Evolutionary conservation across 2,113 vertebrate species (phyloP).

Genomic region (Etia nguti): DNA sequence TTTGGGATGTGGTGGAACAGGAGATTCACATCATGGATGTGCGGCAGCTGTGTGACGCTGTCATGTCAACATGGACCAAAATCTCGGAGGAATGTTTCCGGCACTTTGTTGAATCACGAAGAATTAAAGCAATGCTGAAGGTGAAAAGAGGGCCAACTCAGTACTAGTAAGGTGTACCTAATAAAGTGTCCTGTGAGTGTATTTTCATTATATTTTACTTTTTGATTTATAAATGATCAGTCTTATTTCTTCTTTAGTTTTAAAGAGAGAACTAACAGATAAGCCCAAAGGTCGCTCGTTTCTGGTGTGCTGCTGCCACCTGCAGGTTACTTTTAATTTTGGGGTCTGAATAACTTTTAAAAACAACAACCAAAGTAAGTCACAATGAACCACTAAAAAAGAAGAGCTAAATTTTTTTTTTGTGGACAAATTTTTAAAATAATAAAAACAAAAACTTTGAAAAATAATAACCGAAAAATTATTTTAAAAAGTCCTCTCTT

Average conservation of each 20-base stretch:
- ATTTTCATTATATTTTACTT: background rate
- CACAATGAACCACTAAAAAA: background rate
- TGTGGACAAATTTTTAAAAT: background rate
- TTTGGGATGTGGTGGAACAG: background rate
- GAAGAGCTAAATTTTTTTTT: background rate
- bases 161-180: background rate
- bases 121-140: background rate
- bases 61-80: background rate
- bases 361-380: background rate
- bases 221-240: background rate
- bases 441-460: background rate
- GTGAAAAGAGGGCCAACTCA: background rate
- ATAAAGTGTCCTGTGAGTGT: background rate
- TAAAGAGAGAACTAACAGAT: background rate
- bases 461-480: background rate
- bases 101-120: background rate
- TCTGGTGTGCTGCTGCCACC: slow-evolving; percentile 33
- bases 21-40: background rate
- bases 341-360: background rate
- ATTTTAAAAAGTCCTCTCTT: background rate
- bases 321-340: slow-evolving; percentile 10
- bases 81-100: background rate
- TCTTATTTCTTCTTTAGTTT: background rate
- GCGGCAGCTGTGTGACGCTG: background rate
- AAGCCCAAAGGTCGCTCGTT: background rate